Conservation (phyloP, 2,797 vertebrate genomes). For the Lates japonicus region DNA sequence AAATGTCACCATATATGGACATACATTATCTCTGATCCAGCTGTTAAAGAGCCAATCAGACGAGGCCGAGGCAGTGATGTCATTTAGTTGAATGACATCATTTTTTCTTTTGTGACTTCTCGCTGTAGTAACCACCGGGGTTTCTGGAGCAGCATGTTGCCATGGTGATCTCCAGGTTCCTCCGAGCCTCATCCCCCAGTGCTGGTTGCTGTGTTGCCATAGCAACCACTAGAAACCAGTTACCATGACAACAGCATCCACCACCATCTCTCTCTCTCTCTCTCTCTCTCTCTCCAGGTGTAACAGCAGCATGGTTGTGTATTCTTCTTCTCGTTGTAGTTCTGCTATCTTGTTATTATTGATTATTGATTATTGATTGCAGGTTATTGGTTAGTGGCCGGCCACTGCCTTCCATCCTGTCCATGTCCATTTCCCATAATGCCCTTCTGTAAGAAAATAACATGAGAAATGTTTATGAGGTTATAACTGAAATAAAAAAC, state of each 20-base stretch:
- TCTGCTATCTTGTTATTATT: slow-evolving; percentile 60
- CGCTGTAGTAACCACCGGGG: not conserved
- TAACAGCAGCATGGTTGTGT: slow-evolving; percentile 72
- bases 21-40: not conserved
- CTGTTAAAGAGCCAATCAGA: slow-evolving; percentile 13
- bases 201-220: slow-evolving; percentile 3
- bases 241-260: slow-evolving; percentile 29
- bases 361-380: slow-evolving; percentile 60
- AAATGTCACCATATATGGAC: not conserved
- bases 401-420: slow-evolving; percentile 84
- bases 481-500: slow-evolving; percentile 77
- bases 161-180: slow-evolving; percentile 7
- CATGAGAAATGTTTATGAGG: slow-evolving; percentile 83
- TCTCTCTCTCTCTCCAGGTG: slow-evolving; percentile 56
- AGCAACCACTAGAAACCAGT: slow-evolving; percentile 22
- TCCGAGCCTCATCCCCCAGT: not conserved
- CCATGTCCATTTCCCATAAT: slow-evolving; percentile 83
- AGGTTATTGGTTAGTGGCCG: slow-evolving; percentile 86
- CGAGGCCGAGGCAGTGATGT: slow-evolving; percentile 1
- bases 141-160: slow-evolving; percentile 8
- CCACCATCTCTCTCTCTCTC: slow-evolving; percentile 40
- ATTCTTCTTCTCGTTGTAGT: slow-evolving; percentile 64
- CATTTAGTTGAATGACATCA: not conserved
- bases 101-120: slow-evolving; percentile 1
- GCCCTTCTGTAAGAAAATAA: slow-evolving; percentile 80